Conservation (phyloP, 2,888 invertebrate species). For the Coleophora deauratella region DNA sequence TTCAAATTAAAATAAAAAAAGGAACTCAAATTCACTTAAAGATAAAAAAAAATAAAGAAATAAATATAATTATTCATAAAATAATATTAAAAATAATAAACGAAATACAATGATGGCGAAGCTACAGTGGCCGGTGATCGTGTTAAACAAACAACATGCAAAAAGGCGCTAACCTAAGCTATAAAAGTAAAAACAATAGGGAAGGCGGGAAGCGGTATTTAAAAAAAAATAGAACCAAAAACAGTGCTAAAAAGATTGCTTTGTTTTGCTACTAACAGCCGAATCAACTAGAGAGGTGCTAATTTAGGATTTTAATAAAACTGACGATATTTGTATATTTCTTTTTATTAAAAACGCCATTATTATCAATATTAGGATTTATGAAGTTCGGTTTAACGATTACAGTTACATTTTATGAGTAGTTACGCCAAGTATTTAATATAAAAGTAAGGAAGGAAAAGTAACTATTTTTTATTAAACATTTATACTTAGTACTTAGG, state of each 20-base stretch:
- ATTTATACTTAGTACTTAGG: constrained; percentile 13
- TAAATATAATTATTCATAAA: constrained; percentile 48
- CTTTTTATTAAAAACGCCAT: constrained; percentile 75
- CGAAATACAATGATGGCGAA: constrained; percentile 63
- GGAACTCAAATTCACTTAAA: constrained; percentile 6
- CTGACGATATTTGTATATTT: constrained; percentile 65
- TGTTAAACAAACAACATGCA: constrained; percentile 58
- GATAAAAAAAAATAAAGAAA: constrained; percentile 21
- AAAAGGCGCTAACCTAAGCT: constrained; percentile 36
- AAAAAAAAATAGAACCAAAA: constrained; percentile 18
- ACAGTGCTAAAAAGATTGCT: constrained; percentile 7
- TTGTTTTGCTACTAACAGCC: constrained; percentile 17
- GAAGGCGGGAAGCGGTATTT: neutral
- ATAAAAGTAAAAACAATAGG: constrained; percentile 18
- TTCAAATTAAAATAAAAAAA: constrained; percentile 16
- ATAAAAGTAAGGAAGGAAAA: constrained; percentile 62
- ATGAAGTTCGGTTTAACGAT: constrained; percentile 74
- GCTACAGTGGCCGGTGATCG: constrained; percentile 64
- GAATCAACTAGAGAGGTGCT: constrained; percentile 7
- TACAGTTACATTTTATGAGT: constrained; percentile 70
- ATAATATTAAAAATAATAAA: constrained; percentile 41
- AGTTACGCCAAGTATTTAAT: constrained; percentile 64
- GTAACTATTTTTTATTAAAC: constrained; percentile 44
- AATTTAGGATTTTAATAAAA: constrained; percentile 46
- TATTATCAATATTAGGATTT: constrained; percentile 74